Conservation (phyloP, 2,888 invertebrate species). For the Ferdinandea cuprea region DNA sequence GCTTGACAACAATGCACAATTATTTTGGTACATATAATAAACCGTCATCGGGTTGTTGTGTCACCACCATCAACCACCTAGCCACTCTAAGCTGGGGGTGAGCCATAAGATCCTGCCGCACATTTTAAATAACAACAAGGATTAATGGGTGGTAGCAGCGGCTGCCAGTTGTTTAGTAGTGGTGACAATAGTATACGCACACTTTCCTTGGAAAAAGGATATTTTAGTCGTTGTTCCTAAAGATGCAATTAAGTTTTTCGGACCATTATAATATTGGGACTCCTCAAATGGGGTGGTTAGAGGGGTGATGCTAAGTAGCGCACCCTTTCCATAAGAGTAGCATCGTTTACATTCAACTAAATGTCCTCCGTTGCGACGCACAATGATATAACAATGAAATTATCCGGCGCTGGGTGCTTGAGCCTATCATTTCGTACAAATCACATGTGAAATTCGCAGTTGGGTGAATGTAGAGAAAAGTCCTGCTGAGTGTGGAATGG, state of each 20-base stretch:
- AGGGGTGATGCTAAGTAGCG: constrained; percentile 17
- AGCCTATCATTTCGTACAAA: constrained; percentile 55
- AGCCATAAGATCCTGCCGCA: constrained; percentile 73
- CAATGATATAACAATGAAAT: constrained; percentile 56
- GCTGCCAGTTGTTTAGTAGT: too few species aligned
- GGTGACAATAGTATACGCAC: constrained; percentile 33
- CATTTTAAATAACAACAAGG: constrained; percentile 71
- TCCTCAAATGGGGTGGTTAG: constrained; percentile 36
- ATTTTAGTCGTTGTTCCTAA: constrained; percentile 55
- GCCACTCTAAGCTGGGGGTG: constrained; percentile 71
- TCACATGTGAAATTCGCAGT: constrained; percentile 25
- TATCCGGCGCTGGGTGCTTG: constrained; percentile 54
- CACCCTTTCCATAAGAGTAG: constrained; percentile 54
- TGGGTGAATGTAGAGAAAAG: constrained; percentile 8
- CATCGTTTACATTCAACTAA: constrained; percentile 50
- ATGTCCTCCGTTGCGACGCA: constrained; percentile 51
- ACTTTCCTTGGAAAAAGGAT: constrained; percentile 54
- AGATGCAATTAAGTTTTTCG: constrained; percentile 72
- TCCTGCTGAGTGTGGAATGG: constrained; percentile 47
- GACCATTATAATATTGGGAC: constrained; percentile 7
- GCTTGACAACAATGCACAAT: constrained; percentile 66
- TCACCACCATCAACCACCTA: constrained; percentile 44
- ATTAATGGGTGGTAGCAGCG: constrained; percentile 61
- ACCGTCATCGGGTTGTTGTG: constrained; percentile 53
- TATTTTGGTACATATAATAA: constrained; percentile 61